Evolutionary conservation across 2,888 invertebrate species (phyloP).

Genomic region (Cacoxenus indagator): DNA sequence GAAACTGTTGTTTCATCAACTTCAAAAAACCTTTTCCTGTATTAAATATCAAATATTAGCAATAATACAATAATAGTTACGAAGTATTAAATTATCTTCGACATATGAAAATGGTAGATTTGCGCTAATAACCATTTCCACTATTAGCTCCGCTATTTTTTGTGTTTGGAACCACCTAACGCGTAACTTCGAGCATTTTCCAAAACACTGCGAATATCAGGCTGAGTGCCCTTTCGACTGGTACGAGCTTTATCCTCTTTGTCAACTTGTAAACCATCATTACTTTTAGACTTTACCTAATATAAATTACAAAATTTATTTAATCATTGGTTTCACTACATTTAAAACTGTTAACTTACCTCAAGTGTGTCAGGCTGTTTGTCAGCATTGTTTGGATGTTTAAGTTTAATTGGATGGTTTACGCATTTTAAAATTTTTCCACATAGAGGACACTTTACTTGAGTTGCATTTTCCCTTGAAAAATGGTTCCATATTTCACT

Average conservation of each 20-base stretch:
- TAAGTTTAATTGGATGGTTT: too few species aligned
- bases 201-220: too few species aligned
- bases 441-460: too few species aligned
- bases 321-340: background rate
- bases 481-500: too few species aligned
- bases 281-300: background rate
- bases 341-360: background rate
- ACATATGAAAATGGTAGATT: background rate
- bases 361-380: background rate
- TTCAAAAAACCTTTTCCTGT: background rate
- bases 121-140: background rate
- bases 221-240: too few species aligned
- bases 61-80: background rate
- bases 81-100: background rate
- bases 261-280: background rate
- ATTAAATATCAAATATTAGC: background rate
- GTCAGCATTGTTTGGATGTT: background rate
- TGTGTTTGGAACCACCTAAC: background rate
- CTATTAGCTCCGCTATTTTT: background rate
- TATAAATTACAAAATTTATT: too few species aligned
- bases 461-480: too few species aligned
- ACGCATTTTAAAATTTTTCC: too few species aligned
- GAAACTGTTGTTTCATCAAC: too few species aligned
- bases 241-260: background rate
- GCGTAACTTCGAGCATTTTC: background rate